Evolutionary conservation across 2,797 vertebrate genomes (phyloP).

Genomic region (Poecilia gillii): DNA sequence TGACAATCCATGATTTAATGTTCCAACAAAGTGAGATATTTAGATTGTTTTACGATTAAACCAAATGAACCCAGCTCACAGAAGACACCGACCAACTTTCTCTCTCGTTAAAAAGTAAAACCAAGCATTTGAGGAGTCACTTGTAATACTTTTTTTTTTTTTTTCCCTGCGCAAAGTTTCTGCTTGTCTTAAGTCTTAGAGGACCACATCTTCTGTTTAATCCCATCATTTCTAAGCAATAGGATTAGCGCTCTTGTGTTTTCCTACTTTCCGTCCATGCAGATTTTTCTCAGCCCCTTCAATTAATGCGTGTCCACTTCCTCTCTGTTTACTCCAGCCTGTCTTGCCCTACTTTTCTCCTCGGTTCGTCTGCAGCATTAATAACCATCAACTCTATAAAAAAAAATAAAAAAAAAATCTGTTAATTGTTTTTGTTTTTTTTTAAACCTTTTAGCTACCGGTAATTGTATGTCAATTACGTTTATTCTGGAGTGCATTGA

Average conservation of each 20-base stretch:
- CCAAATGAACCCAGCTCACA: not conserved
- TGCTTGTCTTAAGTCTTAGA: not conserved
- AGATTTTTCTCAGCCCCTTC: conserved; percentile 9
- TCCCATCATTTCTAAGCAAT: not conserved
- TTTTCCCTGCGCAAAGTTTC: not conserved
- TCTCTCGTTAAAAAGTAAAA: not conserved
- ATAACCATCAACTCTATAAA: conserved; percentile 20
- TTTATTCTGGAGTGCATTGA: conserved; percentile 24
- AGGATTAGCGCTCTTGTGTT: conserved; percentile 2
- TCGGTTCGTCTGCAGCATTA: conserved; percentile 20
- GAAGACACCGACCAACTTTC: not conserved
- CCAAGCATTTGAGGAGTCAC: not conserved
- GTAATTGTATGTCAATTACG: conserved; percentile 12
- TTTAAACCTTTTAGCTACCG: conserved; percentile 35
- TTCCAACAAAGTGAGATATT: not conserved
- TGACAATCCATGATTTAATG: not conserved
- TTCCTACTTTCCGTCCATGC: not conserved
- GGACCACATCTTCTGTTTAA: conserved; percentile 5
- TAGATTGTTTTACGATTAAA: not conserved
- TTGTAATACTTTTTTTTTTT: not conserved
- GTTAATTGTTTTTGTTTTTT: conserved; percentile 25
- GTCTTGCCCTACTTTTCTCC: conserved; percentile 41
- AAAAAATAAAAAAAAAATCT: not conserved
- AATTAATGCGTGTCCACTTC: conserved; percentile 20
- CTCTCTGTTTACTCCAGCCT: conserved; percentile 16